A percentile compares a stretch with the other conserved stretches of the same genome.
phyloP scores from a whole-genome alignment of 1,140 invertebrate species.

The Odontomachus brunneus region DNA sequence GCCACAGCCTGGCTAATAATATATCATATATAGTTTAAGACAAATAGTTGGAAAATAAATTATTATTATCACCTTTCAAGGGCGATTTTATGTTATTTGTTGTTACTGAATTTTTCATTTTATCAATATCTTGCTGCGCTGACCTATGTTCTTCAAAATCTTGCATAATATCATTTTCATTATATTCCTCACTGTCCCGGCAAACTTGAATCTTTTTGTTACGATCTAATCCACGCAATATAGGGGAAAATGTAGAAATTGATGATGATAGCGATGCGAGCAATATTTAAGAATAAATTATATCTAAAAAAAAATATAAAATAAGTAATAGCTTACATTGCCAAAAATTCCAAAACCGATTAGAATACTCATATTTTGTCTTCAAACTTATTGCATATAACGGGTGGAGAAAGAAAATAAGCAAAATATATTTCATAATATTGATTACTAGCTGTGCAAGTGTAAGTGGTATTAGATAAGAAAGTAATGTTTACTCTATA shows the following conservation, averaged over 20 bases:
- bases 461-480: background rate
- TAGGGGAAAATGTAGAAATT: background rate
- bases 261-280: background rate
- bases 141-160: background rate
- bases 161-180: background rate
- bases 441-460: background rate
- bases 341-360: background rate
- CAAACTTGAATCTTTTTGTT: background rate
- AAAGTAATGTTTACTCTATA: background rate
- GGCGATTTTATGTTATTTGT: background rate
- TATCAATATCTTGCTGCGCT: background rate
- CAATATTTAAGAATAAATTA: background rate
- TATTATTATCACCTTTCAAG: background rate
- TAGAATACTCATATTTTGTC: background rate
- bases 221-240: background rate
- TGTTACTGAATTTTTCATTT: background rate
- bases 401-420: background rate
- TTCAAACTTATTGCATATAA: background rate
- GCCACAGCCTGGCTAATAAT: slow-evolving; percentile 14
- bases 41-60: slow-evolving; percentile 6
- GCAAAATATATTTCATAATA: background rate
- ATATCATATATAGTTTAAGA: background rate
- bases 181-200: background rate
- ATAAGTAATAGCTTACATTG: slow-evolving; percentile 10
- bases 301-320: background rate